Percentiles rank a stretch among this genome's conserved stretches.
Conservation (phyloP, 2,797 vertebrate species). For the Sebastes itinus region DNA sequence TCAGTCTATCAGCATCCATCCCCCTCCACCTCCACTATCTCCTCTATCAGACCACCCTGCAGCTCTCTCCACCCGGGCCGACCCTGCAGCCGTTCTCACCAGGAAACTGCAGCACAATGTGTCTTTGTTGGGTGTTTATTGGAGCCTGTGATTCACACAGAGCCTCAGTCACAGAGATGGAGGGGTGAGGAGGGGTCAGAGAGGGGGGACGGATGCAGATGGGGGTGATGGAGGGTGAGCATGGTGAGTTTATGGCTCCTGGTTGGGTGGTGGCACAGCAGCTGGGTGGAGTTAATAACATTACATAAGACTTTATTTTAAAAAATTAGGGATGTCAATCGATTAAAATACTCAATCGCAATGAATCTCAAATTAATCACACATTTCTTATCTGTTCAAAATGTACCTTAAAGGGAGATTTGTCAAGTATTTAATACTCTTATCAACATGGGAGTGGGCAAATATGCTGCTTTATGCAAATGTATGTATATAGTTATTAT, state of each 20-base stretch:
- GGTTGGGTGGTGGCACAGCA: neutral
- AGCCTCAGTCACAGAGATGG: slow-evolving; percentile 30
- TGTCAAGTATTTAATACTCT: too few relatives aligned
- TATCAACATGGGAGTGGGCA: too few relatives aligned
- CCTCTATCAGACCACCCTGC: slow-evolving; percentile 5
- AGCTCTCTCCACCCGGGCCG: neutral
- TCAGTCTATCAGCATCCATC: neutral
- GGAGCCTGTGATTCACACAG: slow-evolving; percentile 43
- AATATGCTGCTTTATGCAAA: too few relatives aligned
- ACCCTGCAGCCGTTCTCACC: neutral
- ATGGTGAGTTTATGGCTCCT: neutral
- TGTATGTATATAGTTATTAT: too few relatives aligned
- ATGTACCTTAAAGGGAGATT: too few relatives aligned
- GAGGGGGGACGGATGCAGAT: neutral
- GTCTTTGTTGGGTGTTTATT: slow-evolving; percentile 53
- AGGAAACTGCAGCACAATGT: slow-evolving; percentile 58
- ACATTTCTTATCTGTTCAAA: too few relatives aligned
- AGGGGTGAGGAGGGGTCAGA: neutral
- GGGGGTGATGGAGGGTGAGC: neutral
- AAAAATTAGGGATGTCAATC: too few relatives aligned
- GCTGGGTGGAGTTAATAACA: neutral
- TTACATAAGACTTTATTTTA: too few relatives aligned
- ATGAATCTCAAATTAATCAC: too few relatives aligned
- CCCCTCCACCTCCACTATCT: neutral
- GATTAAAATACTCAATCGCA: too few relatives aligned